phyloP scores from a whole-genome alignment of 2,113 vertebrate genomes.

The Chamaea fasciata region DNA sequence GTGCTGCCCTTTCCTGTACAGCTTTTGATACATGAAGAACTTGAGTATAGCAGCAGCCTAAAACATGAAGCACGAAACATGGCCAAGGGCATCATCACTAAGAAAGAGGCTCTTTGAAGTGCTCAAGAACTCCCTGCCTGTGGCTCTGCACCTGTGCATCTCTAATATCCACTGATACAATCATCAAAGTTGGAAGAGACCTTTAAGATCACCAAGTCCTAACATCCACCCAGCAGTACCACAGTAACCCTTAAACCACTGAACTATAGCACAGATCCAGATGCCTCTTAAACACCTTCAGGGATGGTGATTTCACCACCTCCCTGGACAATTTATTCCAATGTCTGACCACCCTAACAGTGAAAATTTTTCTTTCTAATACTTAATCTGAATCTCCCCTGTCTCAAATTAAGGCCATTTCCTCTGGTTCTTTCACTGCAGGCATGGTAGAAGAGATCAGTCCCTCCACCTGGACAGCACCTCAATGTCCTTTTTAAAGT shows the following conservation, averaged over 20 bases:
- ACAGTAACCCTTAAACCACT: background rate
- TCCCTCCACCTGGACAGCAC: background rate
- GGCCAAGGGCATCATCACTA: background rate
- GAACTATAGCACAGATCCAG: background rate
- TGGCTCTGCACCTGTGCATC: background rate
- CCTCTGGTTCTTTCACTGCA: background rate
- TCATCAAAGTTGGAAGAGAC: background rate
- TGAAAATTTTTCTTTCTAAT: background rate
- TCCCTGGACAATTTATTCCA: background rate
- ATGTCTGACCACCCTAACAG: background rate
- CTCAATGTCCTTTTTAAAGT: background rate
- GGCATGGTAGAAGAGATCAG: background rate
- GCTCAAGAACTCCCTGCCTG: accelerated
- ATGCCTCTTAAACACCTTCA: background rate
- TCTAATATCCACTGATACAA: background rate
- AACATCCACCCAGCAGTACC: background rate
- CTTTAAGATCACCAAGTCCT: background rate
- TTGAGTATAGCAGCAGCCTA: background rate
- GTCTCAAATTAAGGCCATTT: background rate
- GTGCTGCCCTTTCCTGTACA: background rate
- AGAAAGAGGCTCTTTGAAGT: background rate
- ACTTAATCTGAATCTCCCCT: background rate
- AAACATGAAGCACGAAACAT: background rate
- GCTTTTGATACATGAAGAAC: background rate
- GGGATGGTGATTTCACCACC: background rate